Percentiles rank a stretch among this genome's conserved stretches.
phyloP scores from a whole-genome alignment of 1,140 invertebrate species.

The Drosophila mayri region DNA sequence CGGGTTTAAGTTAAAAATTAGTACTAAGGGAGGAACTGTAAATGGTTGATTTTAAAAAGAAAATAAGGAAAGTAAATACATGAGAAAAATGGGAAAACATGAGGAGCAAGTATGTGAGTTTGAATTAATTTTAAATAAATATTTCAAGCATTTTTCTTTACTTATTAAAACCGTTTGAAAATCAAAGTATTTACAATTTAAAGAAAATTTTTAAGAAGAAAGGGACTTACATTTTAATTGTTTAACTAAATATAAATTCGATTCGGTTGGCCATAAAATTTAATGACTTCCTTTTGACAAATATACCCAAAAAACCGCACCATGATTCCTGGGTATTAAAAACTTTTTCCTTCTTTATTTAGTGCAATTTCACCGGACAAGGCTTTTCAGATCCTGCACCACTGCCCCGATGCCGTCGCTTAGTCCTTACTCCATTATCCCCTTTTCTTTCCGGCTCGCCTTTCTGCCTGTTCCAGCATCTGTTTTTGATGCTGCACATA shows the following conservation, averaged over 20 bases:
- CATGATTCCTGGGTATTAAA: slow-evolving; percentile 19
- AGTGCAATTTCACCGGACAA: slow-evolving; percentile 37
- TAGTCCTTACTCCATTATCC: slow-evolving; percentile 13
- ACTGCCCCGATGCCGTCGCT: not conserved
- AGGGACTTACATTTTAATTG: not conserved
- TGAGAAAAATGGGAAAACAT: not conserved
- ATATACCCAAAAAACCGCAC: slow-evolving; percentile 14
- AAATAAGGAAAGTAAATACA: not conserved
- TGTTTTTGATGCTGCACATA: slow-evolving; percentile 53
- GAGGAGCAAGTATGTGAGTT: not conserved
- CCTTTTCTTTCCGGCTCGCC: slow-evolving; percentile 4
- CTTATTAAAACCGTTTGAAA: too few relatives aligned
- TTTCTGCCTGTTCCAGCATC: slow-evolving; percentile 28
- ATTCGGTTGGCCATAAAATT: not conserved
- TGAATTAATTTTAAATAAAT: not conserved
- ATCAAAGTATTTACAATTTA: too few relatives aligned
- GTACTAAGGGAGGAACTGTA: not conserved
- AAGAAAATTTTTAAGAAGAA: too few relatives aligned
- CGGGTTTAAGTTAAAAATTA: not conserved
- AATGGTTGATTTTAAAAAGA: too few relatives aligned
- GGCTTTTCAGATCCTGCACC: slow-evolving; percentile 13
- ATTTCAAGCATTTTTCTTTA: too few relatives aligned
- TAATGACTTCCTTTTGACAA: not conserved
- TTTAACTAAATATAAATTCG: not conserved
- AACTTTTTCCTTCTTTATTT: slow-evolving; percentile 40